These are phyloP conservation scores for Aythya baeri DNA, from an alignment of 2,113 vertebrate genomes.

Conservation along the genomic window DNA sequence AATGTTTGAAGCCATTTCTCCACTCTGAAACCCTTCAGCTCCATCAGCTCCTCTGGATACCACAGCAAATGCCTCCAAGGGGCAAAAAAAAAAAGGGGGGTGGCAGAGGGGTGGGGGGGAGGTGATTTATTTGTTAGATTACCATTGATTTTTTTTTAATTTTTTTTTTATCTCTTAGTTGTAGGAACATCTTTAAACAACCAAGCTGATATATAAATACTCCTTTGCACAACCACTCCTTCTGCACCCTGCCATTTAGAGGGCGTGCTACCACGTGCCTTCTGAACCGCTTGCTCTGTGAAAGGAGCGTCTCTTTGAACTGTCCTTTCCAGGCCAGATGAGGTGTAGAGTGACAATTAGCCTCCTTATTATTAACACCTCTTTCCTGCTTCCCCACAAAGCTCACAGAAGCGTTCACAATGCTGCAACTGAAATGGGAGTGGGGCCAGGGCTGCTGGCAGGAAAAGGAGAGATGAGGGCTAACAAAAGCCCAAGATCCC, in stretches of 20 bases:
- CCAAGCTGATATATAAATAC: neutral
- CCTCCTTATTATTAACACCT: neutral
- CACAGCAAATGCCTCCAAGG: neutral
- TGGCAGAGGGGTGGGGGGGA: too few relatives aligned
- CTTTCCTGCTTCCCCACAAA: conserved; percentile 9
- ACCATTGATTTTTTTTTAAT: neutral
- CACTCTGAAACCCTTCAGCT: neutral
- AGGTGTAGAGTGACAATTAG: neutral
- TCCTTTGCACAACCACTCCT: neutral
- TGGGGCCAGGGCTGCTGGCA: conserved; percentile 53
- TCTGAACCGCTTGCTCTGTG: neutral
- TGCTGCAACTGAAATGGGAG: conserved; percentile 13
- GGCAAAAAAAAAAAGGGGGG: neutral
- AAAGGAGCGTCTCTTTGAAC: neutral
- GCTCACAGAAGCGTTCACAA: neutral
- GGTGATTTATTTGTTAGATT: neutral
- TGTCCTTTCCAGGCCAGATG: neutral
- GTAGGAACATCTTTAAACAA: neutral
- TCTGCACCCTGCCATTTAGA: neutral
- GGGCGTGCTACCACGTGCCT: neutral
- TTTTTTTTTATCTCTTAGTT: neutral
- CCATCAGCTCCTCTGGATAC: neutral
- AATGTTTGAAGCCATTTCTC: neutral
- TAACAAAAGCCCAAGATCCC: neutral
- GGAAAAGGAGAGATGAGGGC: conserved; percentile 8